These are phyloP conservation scores for Paracyclopina nana DNA, from an alignment of 1,140 invertebrate species.

Conservation along the genomic window DNA sequence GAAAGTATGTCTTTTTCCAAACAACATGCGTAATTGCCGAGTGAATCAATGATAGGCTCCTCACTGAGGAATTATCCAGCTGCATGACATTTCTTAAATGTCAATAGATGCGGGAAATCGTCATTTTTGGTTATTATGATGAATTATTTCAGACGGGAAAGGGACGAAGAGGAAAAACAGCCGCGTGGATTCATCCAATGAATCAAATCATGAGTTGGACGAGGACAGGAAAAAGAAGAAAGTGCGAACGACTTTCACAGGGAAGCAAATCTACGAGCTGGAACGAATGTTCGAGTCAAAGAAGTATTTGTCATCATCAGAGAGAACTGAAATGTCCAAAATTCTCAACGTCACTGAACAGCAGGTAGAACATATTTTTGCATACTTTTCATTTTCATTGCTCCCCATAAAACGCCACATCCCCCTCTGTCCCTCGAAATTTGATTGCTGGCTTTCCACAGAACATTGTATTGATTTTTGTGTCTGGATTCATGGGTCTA, in stretches of 20 bases:
- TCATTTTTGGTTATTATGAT: background rate
- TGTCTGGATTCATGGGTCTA: no score
- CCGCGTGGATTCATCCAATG: background rate
- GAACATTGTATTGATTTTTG: no score
- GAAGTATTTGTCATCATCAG: conserved; percentile 87
- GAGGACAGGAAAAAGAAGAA: conserved; percentile 64
- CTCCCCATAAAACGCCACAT: no score
- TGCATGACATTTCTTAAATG: background rate
- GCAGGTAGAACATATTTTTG: no score
- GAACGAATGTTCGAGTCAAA: conserved; percentile 88
- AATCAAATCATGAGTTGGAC: background rate
- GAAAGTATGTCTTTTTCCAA: no score
- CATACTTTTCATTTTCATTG: no score
- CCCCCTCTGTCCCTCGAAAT: no score
- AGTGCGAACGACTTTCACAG: conserved; percentile 81
- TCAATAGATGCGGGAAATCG: background rate
- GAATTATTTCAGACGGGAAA: background rate
- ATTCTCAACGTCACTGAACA: conserved; percentile 82
- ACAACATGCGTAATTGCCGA: no score
- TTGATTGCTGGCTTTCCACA: no score
- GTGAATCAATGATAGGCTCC: background rate
- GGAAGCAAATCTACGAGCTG: conserved; percentile 81
- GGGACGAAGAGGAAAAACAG: background rate
- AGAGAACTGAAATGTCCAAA: conserved; percentile 79
- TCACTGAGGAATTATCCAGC: background rate